phyloP scores from a whole-genome alignment of 2,888 invertebrate genomes.

The Andrena chrysosceles region DNA sequence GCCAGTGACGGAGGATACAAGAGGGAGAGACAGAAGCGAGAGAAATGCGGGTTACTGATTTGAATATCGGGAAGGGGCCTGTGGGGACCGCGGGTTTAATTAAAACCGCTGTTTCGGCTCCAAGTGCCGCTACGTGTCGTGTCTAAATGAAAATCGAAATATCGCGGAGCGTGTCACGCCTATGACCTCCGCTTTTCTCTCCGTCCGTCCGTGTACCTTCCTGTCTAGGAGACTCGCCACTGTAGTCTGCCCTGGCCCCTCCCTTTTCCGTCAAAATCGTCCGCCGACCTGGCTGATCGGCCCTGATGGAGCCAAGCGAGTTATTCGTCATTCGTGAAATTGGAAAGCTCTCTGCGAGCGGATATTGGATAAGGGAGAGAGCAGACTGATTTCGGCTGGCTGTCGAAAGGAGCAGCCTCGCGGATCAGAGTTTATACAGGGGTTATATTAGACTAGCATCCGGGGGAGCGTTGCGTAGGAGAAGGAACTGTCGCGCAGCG shows the following conservation, averaged over 20 bases:
- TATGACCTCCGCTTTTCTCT: slow-evolving; percentile 28
- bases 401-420: slow-evolving; percentile 32
- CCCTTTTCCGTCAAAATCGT: slow-evolving; percentile 46
- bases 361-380: slow-evolving; percentile 67
- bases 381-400: slow-evolving; percentile 38
- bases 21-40: slow-evolving; percentile 59
- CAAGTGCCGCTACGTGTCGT: slow-evolving; percentile 75
- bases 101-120: slow-evolving; percentile 80
- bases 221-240: not conserved
- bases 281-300: slow-evolving; percentile 47
- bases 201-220: slow-evolving; percentile 8
- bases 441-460: slow-evolving; percentile 34
- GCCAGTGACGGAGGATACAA: slow-evolving; percentile 61
- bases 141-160: slow-evolving; percentile 82
- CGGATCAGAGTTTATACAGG: slow-evolving; percentile 5
- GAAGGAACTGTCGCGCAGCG: slow-evolving; percentile 2
- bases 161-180: slow-evolving; percentile 60
- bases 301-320: slow-evolving; percentile 65
- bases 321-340: slow-evolving; percentile 75
- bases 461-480: not conserved
- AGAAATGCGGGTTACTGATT: slow-evolving; percentile 80
- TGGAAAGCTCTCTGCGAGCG: slow-evolving; percentile 71
- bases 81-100: slow-evolving; percentile 74
- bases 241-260: not conserved
- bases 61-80: slow-evolving; percentile 75